Evolutionary conservation across 2,113 vertebrate genomes (phyloP).

Genomic region (Gila orcuttii): DNA sequence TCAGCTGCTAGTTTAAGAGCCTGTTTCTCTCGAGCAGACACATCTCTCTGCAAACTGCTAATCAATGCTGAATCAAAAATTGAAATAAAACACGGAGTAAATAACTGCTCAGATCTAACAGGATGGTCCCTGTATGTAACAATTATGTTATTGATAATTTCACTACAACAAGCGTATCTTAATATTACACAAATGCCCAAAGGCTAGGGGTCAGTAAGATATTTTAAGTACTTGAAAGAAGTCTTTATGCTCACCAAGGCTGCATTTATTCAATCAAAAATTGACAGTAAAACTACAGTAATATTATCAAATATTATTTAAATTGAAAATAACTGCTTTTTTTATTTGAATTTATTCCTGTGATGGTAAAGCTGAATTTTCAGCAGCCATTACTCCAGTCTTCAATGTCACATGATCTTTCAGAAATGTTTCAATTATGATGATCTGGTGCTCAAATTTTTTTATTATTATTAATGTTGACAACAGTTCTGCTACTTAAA

Average conservation of each 20-base stretch:
- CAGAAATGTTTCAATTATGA: too few relatives aligned
- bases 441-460: too few relatives aligned
- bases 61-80: slow-evolving; percentile 67
- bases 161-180: not conserved
- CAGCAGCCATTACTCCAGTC: too few relatives aligned
- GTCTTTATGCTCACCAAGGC: not conserved
- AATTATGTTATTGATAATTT: not conserved
- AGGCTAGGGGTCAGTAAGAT: not conserved
- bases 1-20: slow-evolving; percentile 70
- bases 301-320: not conserved
- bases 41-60: slow-evolving; percentile 73
- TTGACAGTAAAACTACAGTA: not conserved
- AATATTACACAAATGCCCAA: not conserved
- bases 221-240: not conserved
- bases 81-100: not conserved
- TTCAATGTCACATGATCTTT: too few relatives aligned
- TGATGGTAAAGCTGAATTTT: too few relatives aligned
- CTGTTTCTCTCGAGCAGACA: slow-evolving; percentile 71
- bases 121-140: not conserved
- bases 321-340: not conserved
- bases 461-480: not conserved
- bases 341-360: too few relatives aligned
- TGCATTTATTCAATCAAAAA: not conserved
- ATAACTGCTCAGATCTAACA: slow-evolving; percentile 3
- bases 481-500: not conserved